Evolutionary conservation across 2,888 invertebrate species (phyloP).

Genomic region (Linyphia triangularis): DNA sequence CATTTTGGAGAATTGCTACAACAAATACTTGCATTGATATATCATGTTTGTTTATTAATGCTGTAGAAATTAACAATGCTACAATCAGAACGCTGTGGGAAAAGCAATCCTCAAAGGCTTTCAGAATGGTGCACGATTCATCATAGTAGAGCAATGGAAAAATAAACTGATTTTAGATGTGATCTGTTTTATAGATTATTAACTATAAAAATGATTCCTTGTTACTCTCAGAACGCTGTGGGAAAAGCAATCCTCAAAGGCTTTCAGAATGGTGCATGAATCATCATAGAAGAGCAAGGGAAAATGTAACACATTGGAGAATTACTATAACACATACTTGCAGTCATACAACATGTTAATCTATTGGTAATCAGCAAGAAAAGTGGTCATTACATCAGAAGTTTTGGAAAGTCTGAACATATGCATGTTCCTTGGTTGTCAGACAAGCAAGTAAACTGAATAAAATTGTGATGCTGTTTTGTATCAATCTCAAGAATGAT

Average conservation of each 20-base stretch:
- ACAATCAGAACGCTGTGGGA: background rate
- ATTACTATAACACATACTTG: too few relatives aligned
- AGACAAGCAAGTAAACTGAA: too few relatives aligned
- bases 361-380: too few relatives aligned
- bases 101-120: background rate
- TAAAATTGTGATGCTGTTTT: too few relatives aligned
- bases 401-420: too few relatives aligned
- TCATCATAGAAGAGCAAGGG: background rate
- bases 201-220: background rate
- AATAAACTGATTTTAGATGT: background rate
- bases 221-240: background rate
- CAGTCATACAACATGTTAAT: too few relatives aligned
- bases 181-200: background rate
- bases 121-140: constrained; percentile 37
- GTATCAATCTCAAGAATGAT: too few relatives aligned
- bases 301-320: background rate
- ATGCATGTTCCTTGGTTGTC: too few relatives aligned
- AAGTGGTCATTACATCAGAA: too few relatives aligned
- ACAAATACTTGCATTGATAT: background rate
- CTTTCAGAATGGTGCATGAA: background rate
- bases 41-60: background rate
- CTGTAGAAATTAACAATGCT: background rate
- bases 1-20: too few relatives aligned
- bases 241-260: background rate
- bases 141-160: background rate